Base-by-base conservation (phyloP, 2,797 vertebrate species). In the Paedocypris micromegethes region DNA sequence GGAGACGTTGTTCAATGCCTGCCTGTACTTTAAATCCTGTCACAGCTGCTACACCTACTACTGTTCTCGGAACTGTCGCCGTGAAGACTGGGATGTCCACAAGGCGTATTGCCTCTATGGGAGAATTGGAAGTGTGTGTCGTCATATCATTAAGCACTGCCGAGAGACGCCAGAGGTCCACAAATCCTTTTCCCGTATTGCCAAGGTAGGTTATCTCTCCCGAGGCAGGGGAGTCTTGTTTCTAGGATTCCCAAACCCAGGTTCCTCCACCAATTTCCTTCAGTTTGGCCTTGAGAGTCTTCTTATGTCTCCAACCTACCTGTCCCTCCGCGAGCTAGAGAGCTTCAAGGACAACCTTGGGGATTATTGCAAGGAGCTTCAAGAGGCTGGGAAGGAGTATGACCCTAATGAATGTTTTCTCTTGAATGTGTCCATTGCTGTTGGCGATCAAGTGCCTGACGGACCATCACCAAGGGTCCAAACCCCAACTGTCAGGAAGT, bases 11-110 rank as follows among this genome's bases (percentile, higher is more conserved):
- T 98, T 98, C 81, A 96, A 98, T 0, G 95, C 96, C 82, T 97
- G 96, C 80, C 91, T 99, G 73, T 98, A 98, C 85, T 99, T 99
- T 84, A 97, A 98, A 85, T 96, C 96, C 0, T 99, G 96, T 86
- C 96, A 96, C 88, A 97, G 95, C 87, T 99, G 96, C 87, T 95
- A 96, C 80, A 97, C 96, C 2, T 97, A 97, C 81, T 99, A 99
- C 82, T 98, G 96, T 79, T 97, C 95, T 9, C 90, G 96, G 61
- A 93, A 95, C 84, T 98, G 97, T 83, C 92, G 97, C 48, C 90
- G 95, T 0, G 93, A 95, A 75, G 95, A 98, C 87, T 97, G 96
- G 96, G 95, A 94, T 77, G 87, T 91, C 38, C 96, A 98, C 88
- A 98, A 98, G 81, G 94, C 93, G 76, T 95, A 90, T 83, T 99